Conservation (phyloP, 1,140 invertebrate genomes). For the Sminthurinus signatus region DNA sequence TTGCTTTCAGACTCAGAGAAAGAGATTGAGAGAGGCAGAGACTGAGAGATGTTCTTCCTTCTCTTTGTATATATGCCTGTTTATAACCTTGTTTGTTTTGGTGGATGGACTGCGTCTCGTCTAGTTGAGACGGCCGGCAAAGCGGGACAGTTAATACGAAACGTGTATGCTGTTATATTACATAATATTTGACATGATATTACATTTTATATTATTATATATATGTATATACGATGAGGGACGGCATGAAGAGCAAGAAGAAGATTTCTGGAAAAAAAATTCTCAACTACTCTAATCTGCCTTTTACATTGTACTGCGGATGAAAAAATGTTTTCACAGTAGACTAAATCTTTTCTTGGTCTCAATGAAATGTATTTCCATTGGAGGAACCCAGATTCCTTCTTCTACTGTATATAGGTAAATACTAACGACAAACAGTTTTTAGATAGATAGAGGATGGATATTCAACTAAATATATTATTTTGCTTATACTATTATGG, state of each 20-base stretch:
- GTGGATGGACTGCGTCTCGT: background rate
- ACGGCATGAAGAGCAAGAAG: conserved; percentile 8
- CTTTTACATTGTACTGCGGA: conserved; percentile 10
- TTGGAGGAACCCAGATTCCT: background rate
- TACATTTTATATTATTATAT: background rate
- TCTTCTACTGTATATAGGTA: background rate
- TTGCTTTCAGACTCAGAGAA: background rate
- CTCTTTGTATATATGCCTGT: background rate
- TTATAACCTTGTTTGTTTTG: background rate
- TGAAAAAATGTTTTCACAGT: conserved; percentile 19
- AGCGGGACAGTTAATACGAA: background rate
- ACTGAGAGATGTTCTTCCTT: background rate
- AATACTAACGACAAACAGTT: conserved; percentile 1
- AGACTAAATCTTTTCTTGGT: conserved; percentile 15
- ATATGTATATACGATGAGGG: background rate
- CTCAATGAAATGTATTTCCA: background rate
- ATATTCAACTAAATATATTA: conserved; percentile 17
- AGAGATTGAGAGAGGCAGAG: too few relatives aligned
- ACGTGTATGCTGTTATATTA: background rate
- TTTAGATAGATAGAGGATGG: conserved; percentile 1
- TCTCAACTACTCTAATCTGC: conserved; percentile 16
- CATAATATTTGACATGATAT: background rate
- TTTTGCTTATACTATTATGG: background rate
- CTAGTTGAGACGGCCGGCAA: background rate
- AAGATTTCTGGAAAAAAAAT: background rate